A percentile compares a stretch with the other conserved stretches of the same genome.
Evolutionary conservation across 2,797 vertebrate genomes (phyloP).

Genomic region (Moxostoma hubbsi): DNA sequence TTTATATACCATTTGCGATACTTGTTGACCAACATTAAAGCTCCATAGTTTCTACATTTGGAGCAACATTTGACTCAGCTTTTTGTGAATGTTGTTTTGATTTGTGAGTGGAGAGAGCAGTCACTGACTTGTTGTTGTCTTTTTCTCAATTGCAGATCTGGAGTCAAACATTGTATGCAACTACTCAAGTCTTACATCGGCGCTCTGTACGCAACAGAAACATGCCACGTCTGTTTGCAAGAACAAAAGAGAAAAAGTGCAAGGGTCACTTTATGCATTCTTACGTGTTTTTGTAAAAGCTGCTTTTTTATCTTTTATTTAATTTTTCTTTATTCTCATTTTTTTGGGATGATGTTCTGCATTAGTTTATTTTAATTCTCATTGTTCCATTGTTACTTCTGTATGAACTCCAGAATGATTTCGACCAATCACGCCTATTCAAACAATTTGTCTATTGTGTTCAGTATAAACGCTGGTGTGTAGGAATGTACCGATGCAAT

Average conservation of each 20-base stretch:
- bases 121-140: not conserved
- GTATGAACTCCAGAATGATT: slow-evolving; percentile 81
- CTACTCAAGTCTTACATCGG: slow-evolving; percentile 94
- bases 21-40: too few relatives aligned
- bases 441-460: slow-evolving; percentile 44
- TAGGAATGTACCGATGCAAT: slow-evolving; percentile 78
- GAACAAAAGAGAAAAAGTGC: slow-evolving; percentile 92
- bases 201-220: slow-evolving; percentile 83
- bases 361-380: slow-evolving; percentile 71
- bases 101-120: too few relatives aligned
- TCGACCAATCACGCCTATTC: slow-evolving; percentile 79
- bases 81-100: too few relatives aligned
- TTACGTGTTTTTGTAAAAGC: slow-evolving; percentile 91
- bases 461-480: slow-evolving; percentile 71
- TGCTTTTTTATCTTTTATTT: slow-evolving; percentile 85
- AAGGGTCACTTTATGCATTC: slow-evolving; percentile 98
- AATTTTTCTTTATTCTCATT: slow-evolving; percentile 68
- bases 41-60: too few relatives aligned
- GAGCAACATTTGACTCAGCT: too few relatives aligned
- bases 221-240: slow-evolving; percentile 91
- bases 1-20: too few relatives aligned
- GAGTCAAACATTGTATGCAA: slow-evolving; percentile 98
- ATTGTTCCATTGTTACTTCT: slow-evolving; percentile 66
- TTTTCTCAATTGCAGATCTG: slow-evolving; percentile 79
- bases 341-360: slow-evolving; percentile 79